Percentiles rank a stretch among this genome's conserved stretches.
Conservation (phyloP, 2,113 vertebrate species). For the Cyphomyrus discorhynchus region DNA sequence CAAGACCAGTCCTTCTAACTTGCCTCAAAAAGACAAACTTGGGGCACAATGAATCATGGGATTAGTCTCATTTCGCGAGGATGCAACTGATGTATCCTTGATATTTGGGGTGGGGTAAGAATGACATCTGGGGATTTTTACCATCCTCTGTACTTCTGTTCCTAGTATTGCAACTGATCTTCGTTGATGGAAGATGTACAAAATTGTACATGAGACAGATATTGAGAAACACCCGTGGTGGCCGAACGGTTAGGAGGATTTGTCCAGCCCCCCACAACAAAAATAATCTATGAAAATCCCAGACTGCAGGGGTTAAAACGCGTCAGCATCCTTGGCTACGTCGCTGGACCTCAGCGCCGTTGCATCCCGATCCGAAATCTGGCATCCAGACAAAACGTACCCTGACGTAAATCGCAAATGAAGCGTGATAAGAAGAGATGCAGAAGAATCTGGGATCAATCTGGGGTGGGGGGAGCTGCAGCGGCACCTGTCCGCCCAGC, state of each 20-base stretch:
- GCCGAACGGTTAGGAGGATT: neutral
- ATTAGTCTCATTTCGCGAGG: neutral
- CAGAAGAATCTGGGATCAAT: neutral
- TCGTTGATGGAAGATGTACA: neutral
- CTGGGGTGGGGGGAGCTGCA: constrained; percentile 19
- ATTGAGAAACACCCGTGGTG: neutral
- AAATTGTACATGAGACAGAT: neutral
- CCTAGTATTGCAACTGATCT: neutral
- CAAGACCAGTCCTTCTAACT: neutral
- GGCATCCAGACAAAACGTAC: neutral
- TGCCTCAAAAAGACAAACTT: neutral
- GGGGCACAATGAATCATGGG: neutral
- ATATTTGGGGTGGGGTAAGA: neutral
- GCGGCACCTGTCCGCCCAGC: constrained; percentile 71
- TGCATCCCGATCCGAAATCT: neutral
- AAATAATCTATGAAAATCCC: neutral
- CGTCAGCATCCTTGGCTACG: neutral
- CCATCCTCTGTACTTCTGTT: neutral
- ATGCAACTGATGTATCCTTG: neutral
- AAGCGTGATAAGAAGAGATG: neutral
- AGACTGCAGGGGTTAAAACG: neutral
- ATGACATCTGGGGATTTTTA: neutral
- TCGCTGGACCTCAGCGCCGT: neutral
- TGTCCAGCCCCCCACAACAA: neutral
- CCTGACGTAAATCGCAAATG: neutral